A percentile compares a stretch with the other conserved stretches of the same genome.
Evolutionary conservation across 2,888 invertebrate species (phyloP).

Genomic region (Unio delphinus): DNA sequence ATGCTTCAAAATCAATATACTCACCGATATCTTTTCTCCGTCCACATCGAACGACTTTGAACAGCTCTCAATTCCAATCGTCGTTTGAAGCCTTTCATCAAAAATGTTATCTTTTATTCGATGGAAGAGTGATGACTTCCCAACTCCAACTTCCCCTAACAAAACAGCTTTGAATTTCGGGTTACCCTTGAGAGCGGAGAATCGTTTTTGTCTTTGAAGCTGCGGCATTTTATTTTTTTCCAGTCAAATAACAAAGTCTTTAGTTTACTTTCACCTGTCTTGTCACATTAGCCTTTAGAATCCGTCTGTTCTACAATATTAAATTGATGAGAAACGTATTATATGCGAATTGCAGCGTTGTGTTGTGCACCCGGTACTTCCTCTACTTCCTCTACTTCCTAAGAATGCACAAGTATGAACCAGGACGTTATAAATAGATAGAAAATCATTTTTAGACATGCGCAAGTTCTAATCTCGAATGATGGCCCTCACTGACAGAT

Average conservation of each 20-base stretch:
- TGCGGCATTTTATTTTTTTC: not conserved
- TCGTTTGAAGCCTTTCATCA: conserved; percentile 18
- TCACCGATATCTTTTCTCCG: conserved; percentile 22
- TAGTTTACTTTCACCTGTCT: too few relatives aligned
- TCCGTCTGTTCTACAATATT: too few relatives aligned
- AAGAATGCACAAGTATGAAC: too few relatives aligned
- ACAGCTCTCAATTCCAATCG: conserved; percentile 44
- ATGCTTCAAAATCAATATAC: not conserved
- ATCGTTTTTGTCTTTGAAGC: not conserved
- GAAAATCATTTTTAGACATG: too few relatives aligned
- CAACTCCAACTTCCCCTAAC: conserved; percentile 48
- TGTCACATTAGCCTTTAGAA: too few relatives aligned
- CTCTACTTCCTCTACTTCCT: too few relatives aligned
- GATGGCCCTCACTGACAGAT: too few relatives aligned
- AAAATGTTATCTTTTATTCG: conserved; percentile 34
- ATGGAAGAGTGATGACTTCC: conserved; percentile 47
- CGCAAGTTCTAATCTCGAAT: too few relatives aligned
- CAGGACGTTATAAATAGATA: too few relatives aligned
- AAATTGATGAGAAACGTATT: too few relatives aligned
- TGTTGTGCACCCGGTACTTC: too few relatives aligned
- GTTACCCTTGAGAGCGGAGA: not conserved
- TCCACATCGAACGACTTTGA: conserved; percentile 18
- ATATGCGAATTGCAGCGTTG: too few relatives aligned
- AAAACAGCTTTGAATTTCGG: conserved; percentile 45
- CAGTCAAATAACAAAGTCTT: not conserved